These are phyloP conservation scores for Pelodytes ibericus DNA, from an alignment of 2,797 vertebrate species.

Conservation along the genomic window DNA sequence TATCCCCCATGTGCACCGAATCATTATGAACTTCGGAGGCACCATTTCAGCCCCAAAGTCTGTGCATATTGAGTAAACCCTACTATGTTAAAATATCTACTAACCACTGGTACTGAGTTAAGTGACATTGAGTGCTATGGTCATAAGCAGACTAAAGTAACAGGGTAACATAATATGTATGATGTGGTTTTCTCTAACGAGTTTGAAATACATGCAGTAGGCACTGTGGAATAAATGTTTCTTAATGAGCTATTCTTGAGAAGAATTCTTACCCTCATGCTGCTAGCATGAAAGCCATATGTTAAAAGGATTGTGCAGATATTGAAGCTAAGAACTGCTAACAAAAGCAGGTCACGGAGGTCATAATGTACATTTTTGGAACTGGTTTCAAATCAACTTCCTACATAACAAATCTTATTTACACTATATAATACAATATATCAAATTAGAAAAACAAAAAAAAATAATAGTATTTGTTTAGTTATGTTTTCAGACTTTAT, in stretches of 20 bases:
- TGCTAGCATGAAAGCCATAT: slow-evolving; percentile 49
- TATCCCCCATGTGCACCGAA: neutral
- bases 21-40: too few species aligned
- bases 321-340: slow-evolving; percentile 30
- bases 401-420: slow-evolving; percentile 24
- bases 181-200: slow-evolving; percentile 35
- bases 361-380: slow-evolving; percentile 29
- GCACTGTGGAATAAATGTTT: slow-evolving; percentile 41
- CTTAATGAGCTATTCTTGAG: slow-evolving; percentile 41
- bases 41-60: too few species aligned
- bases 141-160: slow-evolving; percentile 27
- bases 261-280: slow-evolving; percentile 28
- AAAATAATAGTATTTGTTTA: slow-evolving; percentile 2
- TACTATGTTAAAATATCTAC: slow-evolving; percentile 8
- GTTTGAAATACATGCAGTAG: slow-evolving; percentile 26
- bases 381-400: slow-evolving; percentile 20
- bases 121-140: slow-evolving; percentile 4
- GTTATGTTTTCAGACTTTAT: neutral
- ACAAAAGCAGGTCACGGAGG: slow-evolving; percentile 29
- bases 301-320: slow-evolving; percentile 46
- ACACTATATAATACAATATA: neutral
- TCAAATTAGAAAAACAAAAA: neutral
- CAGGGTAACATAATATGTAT: slow-evolving; percentile 33
- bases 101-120: neutral
- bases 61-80: neutral